These are phyloP conservation scores for Diadumene lineata DNA, from an alignment of 92 coral and sea anemone genomes.

Conservation along the genomic window DNA sequence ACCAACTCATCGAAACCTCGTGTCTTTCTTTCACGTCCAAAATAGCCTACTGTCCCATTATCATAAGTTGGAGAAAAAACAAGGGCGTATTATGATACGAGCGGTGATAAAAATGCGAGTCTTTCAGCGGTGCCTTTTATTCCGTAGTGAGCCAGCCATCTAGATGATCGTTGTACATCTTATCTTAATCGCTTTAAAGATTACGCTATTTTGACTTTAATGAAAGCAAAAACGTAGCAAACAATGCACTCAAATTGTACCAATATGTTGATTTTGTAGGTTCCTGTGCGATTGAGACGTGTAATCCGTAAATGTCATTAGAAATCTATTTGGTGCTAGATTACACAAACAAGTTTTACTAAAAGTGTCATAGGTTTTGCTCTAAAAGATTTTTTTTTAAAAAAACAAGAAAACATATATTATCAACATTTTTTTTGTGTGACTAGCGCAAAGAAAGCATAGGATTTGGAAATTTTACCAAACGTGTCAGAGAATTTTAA, in stretches of 20 bases:
- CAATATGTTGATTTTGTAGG: neutral
- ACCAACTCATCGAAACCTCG: too few relatives aligned
- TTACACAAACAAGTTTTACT: neutral
- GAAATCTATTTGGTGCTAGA: neutral
- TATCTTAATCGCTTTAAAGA: neutral
- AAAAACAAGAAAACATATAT: too few relatives aligned
- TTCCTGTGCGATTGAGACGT: neutral
- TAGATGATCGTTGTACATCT: neutral
- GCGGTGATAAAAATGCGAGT: neutral
- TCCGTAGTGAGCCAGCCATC: neutral
- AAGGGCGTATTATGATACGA: neutral
- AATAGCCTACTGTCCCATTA: too few relatives aligned
- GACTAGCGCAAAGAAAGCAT: too few relatives aligned
- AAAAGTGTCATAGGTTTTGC: neutral
- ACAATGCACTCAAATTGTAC: neutral
- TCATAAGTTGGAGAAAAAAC: too few relatives aligned
- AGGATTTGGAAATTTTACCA: too few relatives aligned
- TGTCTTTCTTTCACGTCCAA: too few relatives aligned
- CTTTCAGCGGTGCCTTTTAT: constrained; percentile 3
- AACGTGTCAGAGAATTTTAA: too few relatives aligned
- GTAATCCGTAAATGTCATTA: neutral
- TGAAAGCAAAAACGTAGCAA: neutral
- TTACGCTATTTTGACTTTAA: neutral
- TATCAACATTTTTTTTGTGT: too few relatives aligned
- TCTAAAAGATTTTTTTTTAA: neutral